phyloP scores from a whole-genome alignment of 2,797 vertebrate species.

The Anabas testudineus region DNA sequence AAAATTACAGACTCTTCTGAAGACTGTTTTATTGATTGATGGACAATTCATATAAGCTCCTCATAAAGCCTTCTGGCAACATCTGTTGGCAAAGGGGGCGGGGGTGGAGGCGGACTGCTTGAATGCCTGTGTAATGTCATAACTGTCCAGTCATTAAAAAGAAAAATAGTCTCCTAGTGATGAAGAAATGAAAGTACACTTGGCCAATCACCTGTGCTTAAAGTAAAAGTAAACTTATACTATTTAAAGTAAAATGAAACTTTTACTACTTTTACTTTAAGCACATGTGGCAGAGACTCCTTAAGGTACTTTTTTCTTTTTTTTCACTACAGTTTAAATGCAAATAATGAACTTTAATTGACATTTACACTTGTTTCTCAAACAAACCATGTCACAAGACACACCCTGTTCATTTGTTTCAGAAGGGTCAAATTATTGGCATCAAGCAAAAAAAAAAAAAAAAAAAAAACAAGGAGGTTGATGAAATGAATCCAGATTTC shows the following conservation, averaged over 20 bases:
- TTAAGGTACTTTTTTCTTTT: background rate
- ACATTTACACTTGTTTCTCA: too few species aligned
- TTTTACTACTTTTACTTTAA: background rate
- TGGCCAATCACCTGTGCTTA: background rate
- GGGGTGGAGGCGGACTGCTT: constrained; percentile 47
- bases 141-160: constrained; percentile 58
- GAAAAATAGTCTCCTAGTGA: constrained; percentile 54
- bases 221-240: background rate
- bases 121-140: constrained; percentile 36
- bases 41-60: constrained; percentile 73
- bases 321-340: background rate
- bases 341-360: background rate
- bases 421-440: too few species aligned
- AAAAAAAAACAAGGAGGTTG: too few species aligned
- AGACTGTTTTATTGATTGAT: constrained; percentile 74
- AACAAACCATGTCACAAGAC: too few species aligned
- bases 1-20: constrained; percentile 57
- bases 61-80: constrained; percentile 71
- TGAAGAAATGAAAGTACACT: constrained; percentile 2
- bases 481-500: too few species aligned
- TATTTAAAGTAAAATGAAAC: too few species aligned
- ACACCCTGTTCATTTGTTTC: too few species aligned
- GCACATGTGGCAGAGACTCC: too few species aligned
- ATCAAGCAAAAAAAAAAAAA: too few species aligned
- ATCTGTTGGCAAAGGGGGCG: constrained; percentile 67